Conservation (phyloP, 2,888 invertebrate species). For the Nephrotoma guestfalica region DNA sequence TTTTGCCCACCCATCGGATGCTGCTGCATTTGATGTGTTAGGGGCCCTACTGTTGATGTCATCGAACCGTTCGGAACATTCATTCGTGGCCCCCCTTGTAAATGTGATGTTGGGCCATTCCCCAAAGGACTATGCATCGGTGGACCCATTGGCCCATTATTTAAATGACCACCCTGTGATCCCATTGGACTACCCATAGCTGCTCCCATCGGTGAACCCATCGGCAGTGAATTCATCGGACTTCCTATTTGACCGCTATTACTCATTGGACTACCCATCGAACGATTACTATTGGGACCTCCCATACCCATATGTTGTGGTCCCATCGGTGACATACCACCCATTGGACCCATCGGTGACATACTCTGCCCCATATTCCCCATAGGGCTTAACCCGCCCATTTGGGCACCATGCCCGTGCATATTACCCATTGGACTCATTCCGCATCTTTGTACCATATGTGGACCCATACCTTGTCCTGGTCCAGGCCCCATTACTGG, state of each 20-base stretch:
- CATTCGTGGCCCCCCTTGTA: conserved; percentile 18
- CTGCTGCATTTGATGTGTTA: conserved; percentile 37
- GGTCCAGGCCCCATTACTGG: conserved; percentile 33
- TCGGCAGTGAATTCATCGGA: conserved; percentile 57
- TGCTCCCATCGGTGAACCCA: conserved; percentile 56
- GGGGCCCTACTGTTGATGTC: conserved; percentile 34
- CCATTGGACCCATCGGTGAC: conserved; percentile 54
- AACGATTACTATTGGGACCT: conserved; percentile 37
- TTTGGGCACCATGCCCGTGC: conserved; percentile 44
- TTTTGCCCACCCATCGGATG: conserved; percentile 38
- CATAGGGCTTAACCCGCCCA: conserved; percentile 38
- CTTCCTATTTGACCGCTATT: conserved; percentile 35
- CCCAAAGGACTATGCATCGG: conserved; percentile 60
- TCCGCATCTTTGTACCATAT: conserved; percentile 27
- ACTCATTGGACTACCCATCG: conserved; percentile 59
- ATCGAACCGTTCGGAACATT: conserved; percentile 43
- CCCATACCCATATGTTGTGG: conserved; percentile 48
- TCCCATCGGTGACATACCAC: conserved; percentile 54
- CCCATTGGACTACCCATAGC: conserved; percentile 57
- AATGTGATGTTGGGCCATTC: conserved; percentile 38
- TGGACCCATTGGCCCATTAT: conserved; percentile 59
- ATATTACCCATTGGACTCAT: conserved; percentile 17
- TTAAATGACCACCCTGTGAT: conserved; percentile 39
- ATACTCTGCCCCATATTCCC: conserved; percentile 35
- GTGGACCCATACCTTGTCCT: conserved; percentile 25